Percentiles rank a stretch among this genome's conserved stretches.
Evolutionary conservation across 2,113 vertebrate species (phyloP).

Genomic region (Setophaga coronata): DNA sequence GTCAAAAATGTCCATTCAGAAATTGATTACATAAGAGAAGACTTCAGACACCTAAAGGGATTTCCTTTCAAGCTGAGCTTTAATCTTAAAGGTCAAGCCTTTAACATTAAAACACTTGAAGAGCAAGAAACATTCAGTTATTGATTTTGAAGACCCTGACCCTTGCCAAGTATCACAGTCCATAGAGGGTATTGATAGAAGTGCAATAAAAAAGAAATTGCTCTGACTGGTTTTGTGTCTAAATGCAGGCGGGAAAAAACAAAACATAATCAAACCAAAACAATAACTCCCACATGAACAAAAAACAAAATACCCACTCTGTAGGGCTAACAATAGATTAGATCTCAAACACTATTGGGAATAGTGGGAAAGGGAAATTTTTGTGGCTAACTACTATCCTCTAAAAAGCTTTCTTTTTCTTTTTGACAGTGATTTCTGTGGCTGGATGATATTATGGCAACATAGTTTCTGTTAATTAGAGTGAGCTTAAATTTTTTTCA

Average conservation of each 20-base stretch:
- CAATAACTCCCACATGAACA: not conserved
- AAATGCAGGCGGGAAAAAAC: not conserved
- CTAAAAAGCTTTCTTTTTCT: not conserved
- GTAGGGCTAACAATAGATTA: not conserved
- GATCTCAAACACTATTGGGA: not conserved
- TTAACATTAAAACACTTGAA: constrained; percentile 19
- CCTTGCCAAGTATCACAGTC: not conserved
- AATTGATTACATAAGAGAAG: not conserved
- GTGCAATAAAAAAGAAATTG: not conserved
- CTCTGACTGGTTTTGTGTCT: not conserved
- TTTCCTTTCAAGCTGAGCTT: constrained; percentile 36
- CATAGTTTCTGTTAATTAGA: not conserved
- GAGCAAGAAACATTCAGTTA: constrained; percentile 16
- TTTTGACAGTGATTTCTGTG: not conserved
- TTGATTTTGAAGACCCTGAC: constrained; percentile 31
- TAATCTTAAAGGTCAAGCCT: constrained; percentile 46
- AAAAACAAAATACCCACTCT: not conserved
- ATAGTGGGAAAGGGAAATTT: not conserved
- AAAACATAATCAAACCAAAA: fast-evolving
- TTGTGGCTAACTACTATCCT: not conserved
- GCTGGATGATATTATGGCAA: not conserved
- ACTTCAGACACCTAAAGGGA: not conserved
- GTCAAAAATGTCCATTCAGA: not conserved
- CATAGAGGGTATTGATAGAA: not conserved
- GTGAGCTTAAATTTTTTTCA: not conserved